phyloP scores from a whole-genome alignment of 2,797 vertebrate genomes.

The Microchirus variegatus region DNA sequence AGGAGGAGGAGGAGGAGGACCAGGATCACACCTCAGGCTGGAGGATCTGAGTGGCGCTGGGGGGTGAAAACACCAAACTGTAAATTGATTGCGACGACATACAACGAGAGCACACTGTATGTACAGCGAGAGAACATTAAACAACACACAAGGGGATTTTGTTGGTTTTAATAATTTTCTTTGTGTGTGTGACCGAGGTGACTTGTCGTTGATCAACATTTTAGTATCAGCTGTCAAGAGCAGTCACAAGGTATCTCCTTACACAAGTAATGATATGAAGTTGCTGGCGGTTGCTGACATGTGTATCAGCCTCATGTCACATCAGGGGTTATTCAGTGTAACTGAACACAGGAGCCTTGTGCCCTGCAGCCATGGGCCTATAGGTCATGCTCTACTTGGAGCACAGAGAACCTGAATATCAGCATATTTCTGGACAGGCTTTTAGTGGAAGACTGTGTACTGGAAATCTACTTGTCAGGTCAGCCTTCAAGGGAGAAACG shows the following conservation, averaged over 20 bases:
- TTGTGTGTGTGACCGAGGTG: not conserved
- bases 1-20: slow-evolving; percentile 45
- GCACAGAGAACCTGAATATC: slow-evolving; percentile 70
- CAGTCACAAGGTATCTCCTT: slow-evolving; percentile 31
- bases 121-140: not conserved
- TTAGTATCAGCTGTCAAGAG: slow-evolving; percentile 32
- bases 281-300: slow-evolving; percentile 32
- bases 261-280: slow-evolving; percentile 24
- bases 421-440: slow-evolving; percentile 70
- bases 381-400: slow-evolving; percentile 53
- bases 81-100: slow-evolving; percentile 73
- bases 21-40: slow-evolving; percentile 60
- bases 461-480: slow-evolving; percentile 34
- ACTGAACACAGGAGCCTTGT: slow-evolving; percentile 33
- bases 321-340: slow-evolving; percentile 36
- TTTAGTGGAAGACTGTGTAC: slow-evolving; percentile 24
- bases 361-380: slow-evolving; percentile 51
- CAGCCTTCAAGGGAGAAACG: slow-evolving; percentile 33
- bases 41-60: slow-evolving; percentile 44
- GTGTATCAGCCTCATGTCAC: slow-evolving; percentile 46
- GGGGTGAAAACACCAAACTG: slow-evolving; percentile 53
- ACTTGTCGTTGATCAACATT: not conserved
- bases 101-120: slow-evolving; percentile 9
- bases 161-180: slow-evolving; percentile 4
- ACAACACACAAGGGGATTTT: not conserved